Percentiles rank a stretch among this genome's conserved stretches.
Conservation (phyloP, 2,113 vertebrate species). For the Sterna hirundo region DNA sequence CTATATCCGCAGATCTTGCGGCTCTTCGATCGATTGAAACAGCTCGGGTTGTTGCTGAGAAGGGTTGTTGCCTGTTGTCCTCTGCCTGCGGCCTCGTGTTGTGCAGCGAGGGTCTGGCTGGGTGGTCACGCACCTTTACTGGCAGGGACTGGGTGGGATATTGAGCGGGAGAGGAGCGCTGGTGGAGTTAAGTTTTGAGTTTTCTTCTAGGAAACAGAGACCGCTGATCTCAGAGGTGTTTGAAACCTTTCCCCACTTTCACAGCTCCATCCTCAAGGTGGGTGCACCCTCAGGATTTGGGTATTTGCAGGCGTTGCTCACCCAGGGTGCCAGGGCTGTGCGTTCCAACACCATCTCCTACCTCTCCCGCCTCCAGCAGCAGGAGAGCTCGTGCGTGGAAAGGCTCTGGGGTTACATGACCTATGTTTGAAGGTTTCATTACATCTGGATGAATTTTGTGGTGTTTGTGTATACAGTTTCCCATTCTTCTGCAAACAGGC, state of each 20-base stretch:
- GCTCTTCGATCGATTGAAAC: not conserved
- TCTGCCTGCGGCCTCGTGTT: not conserved
- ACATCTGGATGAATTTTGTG: not conserved
- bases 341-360: not conserved
- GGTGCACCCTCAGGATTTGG: not conserved
- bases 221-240: not conserved
- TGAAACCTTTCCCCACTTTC: not conserved
- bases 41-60: not conserved
- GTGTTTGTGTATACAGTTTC: not conserved
- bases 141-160: not conserved
- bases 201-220: not conserved
- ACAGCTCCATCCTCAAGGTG: not conserved
- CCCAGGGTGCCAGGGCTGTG: not conserved
- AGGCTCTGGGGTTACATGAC: not conserved
- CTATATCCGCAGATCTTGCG: not conserved
- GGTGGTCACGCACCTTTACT: not conserved
- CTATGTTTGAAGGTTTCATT: not conserved
- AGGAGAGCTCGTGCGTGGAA: not conserved
- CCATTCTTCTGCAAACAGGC: not conserved
- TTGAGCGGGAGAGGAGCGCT: not conserved
- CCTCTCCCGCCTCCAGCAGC: not conserved
- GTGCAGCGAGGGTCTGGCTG: not conserved
- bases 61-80: not conserved
- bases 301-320: rapidly evolving
- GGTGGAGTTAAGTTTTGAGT: not conserved